phyloP scores from a whole-genome alignment of 2,888 invertebrate genomes.

The Pterobdella sp. region DNA sequence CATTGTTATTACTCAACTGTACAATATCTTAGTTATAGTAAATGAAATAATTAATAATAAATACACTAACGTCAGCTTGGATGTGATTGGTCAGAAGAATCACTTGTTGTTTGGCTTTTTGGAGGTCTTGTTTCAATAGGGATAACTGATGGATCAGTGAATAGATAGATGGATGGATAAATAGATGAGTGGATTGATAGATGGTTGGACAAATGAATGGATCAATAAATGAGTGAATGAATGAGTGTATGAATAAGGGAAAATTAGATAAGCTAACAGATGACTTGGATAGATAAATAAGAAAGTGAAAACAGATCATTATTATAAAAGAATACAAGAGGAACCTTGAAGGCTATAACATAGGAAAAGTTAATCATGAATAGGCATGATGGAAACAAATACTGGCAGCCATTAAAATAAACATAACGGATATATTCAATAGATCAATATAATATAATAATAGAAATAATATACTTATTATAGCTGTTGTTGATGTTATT shows the following conservation, averaged over 20 bases:
- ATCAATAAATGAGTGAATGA: neutral
- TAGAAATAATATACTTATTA: too few relatives aligned
- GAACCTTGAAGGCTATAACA: too few relatives aligned
- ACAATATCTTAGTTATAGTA: neutral
- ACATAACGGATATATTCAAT: too few relatives aligned
- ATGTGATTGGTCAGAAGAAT: neutral
- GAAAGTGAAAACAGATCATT: too few relatives aligned
- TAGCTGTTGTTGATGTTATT: too few relatives aligned
- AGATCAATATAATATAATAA: too few relatives aligned
- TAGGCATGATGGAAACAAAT: too few relatives aligned
- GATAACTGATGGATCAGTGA: too few relatives aligned
- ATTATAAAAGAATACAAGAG: too few relatives aligned
- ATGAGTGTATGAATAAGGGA: neutral
- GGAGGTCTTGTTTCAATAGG: neutral
- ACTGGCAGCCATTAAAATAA: too few relatives aligned
- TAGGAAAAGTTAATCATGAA: too few relatives aligned
- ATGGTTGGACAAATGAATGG: neutral
- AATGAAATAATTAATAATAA: neutral
- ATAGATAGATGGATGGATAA: neutral
- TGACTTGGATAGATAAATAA: neutral
- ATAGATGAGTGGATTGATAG: neutral
- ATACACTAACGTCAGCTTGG: neutral
- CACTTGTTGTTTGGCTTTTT: neutral
- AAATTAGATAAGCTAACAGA: neutral
- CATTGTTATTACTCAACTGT: neutral